phyloP scores from a whole-genome alignment of 2,888 invertebrate genomes.

The Helleia helle region DNA sequence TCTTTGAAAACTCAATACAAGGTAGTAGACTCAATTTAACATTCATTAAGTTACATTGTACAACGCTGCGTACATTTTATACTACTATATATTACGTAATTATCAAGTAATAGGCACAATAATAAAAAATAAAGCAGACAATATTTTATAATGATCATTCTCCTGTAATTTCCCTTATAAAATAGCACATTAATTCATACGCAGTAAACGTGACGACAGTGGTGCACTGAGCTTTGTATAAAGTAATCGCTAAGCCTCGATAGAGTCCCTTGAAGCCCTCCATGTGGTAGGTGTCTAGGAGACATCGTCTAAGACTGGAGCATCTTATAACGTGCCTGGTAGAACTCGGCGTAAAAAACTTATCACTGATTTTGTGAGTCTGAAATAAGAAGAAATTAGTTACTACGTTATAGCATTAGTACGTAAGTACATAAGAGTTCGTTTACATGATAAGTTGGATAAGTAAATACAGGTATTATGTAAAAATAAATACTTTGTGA shows the following conservation, averaged over 20 bases:
- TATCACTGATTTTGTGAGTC: constrained; percentile 35
- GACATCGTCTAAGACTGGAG: constrained; percentile 31
- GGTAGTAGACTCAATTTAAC: too few species aligned
- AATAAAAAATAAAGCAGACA: background rate
- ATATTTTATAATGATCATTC: background rate
- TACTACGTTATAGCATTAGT: too few species aligned
- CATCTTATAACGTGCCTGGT: constrained; percentile 36
- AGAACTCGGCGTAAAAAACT: constrained; percentile 33
- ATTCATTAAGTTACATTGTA: too few species aligned
- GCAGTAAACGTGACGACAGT: constrained; percentile 46
- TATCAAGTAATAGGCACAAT: too few species aligned
- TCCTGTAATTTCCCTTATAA: constrained; percentile 23
- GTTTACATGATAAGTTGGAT: too few species aligned
- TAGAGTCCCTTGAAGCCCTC: constrained; percentile 45
- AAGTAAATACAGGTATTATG: too few species aligned
- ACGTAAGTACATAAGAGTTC: too few species aligned
- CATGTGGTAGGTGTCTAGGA: constrained; percentile 27
- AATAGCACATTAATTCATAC: constrained; percentile 46
- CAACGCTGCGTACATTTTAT: too few species aligned
- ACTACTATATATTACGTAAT: too few species aligned
- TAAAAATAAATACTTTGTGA: too few species aligned
- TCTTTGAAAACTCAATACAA: too few species aligned
- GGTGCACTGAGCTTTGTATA: constrained; percentile 47
- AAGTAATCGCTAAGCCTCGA: constrained; percentile 45
- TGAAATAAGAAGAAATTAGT: constrained; percentile 36